These are phyloP conservation scores for Philopotamus ludificatus DNA, from an alignment of 1,140 invertebrate species.

Conservation along the genomic window DNA sequence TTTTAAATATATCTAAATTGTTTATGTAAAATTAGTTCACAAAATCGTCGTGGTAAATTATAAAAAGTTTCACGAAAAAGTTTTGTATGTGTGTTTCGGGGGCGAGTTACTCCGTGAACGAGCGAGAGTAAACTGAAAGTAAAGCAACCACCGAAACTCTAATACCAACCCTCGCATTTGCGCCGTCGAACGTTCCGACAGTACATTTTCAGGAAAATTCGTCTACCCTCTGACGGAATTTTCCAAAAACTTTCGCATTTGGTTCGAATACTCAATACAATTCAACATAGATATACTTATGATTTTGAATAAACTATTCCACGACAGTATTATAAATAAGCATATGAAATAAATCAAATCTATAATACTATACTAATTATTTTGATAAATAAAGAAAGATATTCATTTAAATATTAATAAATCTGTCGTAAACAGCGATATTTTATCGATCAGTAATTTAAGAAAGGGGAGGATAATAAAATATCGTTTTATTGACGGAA, in stretches of 20 bases:
- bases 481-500: too few species aligned
- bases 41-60: too few species aligned
- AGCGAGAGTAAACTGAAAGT: conserved; percentile 24
- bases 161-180: conserved; percentile 16
- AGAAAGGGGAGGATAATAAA: too few species aligned
- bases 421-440: too few species aligned
- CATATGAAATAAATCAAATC: too few species aligned
- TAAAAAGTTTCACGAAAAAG: neutral
- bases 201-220: too few species aligned
- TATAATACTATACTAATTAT: too few species aligned
- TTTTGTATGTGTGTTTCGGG: neutral
- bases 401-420: too few species aligned
- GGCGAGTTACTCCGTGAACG: neutral
- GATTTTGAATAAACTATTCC: neutral
- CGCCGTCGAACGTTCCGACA: neutral
- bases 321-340: neutral
- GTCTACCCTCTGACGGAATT: neutral
- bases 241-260: neutral
- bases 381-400: too few species aligned
- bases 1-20: too few species aligned
- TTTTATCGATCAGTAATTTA: too few species aligned
- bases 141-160: conserved; percentile 2
- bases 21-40: too few species aligned
- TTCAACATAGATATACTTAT: neutral
- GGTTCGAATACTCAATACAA: neutral